Percentiles rank a stretch among this genome's conserved stretches.
phyloP scores from a whole-genome alignment of 2,888 invertebrate genomes.

The Shargacucullia verbasci region DNA sequence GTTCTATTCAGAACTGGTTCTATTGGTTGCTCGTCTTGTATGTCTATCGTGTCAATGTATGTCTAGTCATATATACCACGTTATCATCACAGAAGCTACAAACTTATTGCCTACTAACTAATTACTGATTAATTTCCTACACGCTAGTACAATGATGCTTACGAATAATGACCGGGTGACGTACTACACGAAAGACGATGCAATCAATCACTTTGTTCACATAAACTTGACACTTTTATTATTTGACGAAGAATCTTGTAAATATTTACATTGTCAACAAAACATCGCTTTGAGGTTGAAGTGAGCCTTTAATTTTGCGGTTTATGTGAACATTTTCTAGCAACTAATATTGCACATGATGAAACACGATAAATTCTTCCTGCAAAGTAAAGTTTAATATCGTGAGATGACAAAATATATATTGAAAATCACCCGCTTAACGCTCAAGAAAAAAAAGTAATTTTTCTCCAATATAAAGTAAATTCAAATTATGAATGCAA shows the following conservation, averaged over 20 bases:
- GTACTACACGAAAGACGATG: conserved; percentile 63
- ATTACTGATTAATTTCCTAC: conserved; percentile 32
- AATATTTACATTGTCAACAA: conserved; percentile 66
- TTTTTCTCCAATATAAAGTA: conserved; percentile 16
- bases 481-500: conserved; percentile 36
- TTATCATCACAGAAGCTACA: conserved; percentile 34
- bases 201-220: conserved; percentile 78
- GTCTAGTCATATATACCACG: conserved; percentile 24
- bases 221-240: conserved; percentile 77
- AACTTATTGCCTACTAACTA: conserved; percentile 35
- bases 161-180: conserved; percentile 51
- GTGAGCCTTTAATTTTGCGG: conserved; percentile 35
- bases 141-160: conserved; percentile 39
- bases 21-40: conserved; percentile 61
- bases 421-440: conserved; percentile 15
- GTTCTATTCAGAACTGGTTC: conserved; percentile 43
- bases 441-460: conserved; percentile 11
- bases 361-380: conserved; percentile 23
- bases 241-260: conserved; percentile 70
- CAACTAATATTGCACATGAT: conserved; percentile 50
- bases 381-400: conserved; percentile 23
- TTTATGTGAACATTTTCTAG: conserved; percentile 66
- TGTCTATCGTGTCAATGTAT: conserved; percentile 46
- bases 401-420: conserved; percentile 1
- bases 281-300: conserved; percentile 45